Evolutionary conservation across 2,113 vertebrate species (phyloP).

Genomic region (Gavialis gangeticus): DNA sequence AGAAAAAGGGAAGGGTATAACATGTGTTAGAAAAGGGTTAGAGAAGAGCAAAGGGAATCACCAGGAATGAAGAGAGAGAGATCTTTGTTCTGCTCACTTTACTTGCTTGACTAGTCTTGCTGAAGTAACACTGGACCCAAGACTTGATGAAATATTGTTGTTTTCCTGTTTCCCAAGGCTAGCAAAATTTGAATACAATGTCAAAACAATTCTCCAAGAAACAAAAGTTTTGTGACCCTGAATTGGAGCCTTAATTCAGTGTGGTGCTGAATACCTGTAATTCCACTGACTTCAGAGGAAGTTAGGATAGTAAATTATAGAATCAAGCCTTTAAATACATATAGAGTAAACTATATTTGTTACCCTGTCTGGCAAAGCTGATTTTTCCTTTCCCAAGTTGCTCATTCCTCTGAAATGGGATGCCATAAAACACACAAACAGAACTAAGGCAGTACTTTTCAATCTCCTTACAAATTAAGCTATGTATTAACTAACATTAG

Average conservation of each 20-base stretch:
- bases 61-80: neutral
- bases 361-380: neutral
- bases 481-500: neutral
- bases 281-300: neutral
- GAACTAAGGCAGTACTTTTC: conserved; percentile 19
- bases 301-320: neutral
- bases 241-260: neutral
- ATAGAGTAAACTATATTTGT: neutral
- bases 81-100: neutral
- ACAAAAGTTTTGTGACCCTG: neutral
- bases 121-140: neutral
- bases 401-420: neutral
- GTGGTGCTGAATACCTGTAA: neutral
- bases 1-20: neutral
- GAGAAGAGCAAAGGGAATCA: neutral
- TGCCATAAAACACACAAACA: neutral
- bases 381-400: conserved; percentile 19
- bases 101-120: neutral
- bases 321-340: neutral
- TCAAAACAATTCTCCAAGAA: neutral
- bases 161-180: conserved; percentile 11
- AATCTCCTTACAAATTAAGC: neutral
- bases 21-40: neutral
- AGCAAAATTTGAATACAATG: neutral
- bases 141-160: neutral